Conservation (phyloP, 2,888 invertebrate genomes). For the Netelia virgata region DNA sequence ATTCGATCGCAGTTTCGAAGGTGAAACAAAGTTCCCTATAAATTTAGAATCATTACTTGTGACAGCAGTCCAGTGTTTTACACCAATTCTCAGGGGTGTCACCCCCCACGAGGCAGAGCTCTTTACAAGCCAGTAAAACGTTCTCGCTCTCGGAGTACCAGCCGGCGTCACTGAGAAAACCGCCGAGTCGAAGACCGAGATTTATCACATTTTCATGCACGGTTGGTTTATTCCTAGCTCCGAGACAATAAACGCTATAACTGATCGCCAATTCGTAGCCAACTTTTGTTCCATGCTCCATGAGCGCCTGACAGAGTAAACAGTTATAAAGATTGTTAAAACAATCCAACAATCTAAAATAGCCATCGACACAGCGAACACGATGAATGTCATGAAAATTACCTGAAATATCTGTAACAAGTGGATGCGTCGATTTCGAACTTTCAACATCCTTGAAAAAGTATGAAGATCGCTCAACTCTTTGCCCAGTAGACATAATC, state of each 20-base stretch:
- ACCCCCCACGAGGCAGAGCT: constrained; percentile 87
- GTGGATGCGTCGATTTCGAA: constrained; percentile 89
- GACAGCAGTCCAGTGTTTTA: constrained; percentile 93
- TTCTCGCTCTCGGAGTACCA: constrained; percentile 93
- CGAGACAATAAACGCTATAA: constrained; percentile 77
- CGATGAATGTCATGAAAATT: constrained; percentile 20
- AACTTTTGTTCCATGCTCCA: constrained; percentile 88
- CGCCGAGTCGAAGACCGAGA: constrained; percentile 85
- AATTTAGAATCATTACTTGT: constrained; percentile 87
- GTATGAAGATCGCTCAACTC: constrained; percentile 90
- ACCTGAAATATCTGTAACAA: constrained; percentile 91
- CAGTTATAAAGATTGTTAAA: constrained; percentile 7
- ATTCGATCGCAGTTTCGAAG: not conserved
- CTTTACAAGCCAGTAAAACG: constrained; percentile 89
- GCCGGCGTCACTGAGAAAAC: constrained; percentile 95
- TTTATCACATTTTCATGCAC: constrained; percentile 78
- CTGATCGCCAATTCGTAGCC: constrained; percentile 84
- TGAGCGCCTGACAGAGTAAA: constrained; percentile 85
- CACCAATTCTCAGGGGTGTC: constrained; percentile 87
- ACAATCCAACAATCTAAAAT: not conserved
- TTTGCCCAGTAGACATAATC: constrained; percentile 88
- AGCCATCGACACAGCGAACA: not conserved
- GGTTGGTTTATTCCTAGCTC: constrained; percentile 71
- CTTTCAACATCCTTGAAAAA: constrained; percentile 90
- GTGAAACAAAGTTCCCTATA: not conserved